Percentiles rank a stretch among this genome's conserved stretches.
phyloP scores from a whole-genome alignment of 2,113 vertebrate genomes.

The Oryzias celebensis region DNA sequence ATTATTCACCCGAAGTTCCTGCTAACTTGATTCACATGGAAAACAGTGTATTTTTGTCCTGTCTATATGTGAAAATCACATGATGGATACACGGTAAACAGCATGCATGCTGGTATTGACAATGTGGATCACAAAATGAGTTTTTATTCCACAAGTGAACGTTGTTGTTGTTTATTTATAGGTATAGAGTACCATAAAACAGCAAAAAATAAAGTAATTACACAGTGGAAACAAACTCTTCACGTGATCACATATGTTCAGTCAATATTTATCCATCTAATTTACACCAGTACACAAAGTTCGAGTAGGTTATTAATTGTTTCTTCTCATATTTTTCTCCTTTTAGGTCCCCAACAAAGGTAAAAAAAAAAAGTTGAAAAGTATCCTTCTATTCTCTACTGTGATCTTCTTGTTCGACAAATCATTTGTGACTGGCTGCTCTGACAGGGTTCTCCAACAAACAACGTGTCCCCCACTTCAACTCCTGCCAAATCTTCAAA shows the following conservation, averaged over 20 bases:
- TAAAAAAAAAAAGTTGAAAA: constrained; percentile 26
- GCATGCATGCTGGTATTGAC: constrained; percentile 34
- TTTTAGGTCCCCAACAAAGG: constrained; percentile 78
- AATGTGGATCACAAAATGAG: constrained; percentile 52
- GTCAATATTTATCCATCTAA: neutral
- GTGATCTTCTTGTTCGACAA: neutral
- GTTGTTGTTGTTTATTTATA: neutral
- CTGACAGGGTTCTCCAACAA: constrained; percentile 90
- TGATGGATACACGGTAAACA: constrained; percentile 13
- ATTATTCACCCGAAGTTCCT: neutral
- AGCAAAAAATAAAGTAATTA: neutral
- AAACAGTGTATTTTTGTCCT: constrained; percentile 34
- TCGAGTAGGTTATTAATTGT: neutral
- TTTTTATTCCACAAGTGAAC: constrained; percentile 18
- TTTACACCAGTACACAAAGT: neutral
- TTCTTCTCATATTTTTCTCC: neutral
- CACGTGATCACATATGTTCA: constrained; percentile 46
- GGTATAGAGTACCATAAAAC: no score
- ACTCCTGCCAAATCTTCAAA: constrained; percentile 93
- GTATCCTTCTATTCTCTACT: neutral
- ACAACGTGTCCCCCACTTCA: constrained; percentile 92
- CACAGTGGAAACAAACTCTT: constrained; percentile 41
- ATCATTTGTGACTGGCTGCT: neutral
- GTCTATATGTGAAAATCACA: constrained; percentile 38
- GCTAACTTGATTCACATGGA: constrained; percentile 18